Base-by-base conservation (phyloP, 2,888 invertebrate genomes). In the Dicyrtoma fusca region DNA sequence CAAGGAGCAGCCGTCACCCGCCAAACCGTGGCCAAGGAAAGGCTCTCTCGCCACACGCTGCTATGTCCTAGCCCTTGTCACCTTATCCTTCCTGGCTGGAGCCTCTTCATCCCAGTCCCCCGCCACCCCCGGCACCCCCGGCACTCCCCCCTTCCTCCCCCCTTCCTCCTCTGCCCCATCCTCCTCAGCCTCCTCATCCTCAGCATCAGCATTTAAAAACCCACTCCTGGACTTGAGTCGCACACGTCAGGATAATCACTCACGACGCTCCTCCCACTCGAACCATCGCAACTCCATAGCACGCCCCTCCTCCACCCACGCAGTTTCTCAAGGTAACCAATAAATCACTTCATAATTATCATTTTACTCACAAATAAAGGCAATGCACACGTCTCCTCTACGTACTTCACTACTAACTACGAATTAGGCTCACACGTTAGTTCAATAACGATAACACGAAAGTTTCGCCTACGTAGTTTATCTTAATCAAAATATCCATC, bases 231-330 rank as follows among this genome's bases (percentile, higher is more conserved):
- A 53, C 53, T 53, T 53, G 1, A 53, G 21, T 21, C 53, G 53
- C 53, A 21, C 53, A 21, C 53, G 19, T 19, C 53, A 53, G 3
- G 53, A 53, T 53, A 53, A 53, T 53, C 53, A 53, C 21, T 53
- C 53, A 3, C 53, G 10, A 17, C 53, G 19, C 53, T 53, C 8
- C 53, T 17, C 2, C 19, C 4, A 1, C 19, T 17, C 2, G 8
- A 10, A 17, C 49, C 14, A 10, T 19, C 53, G 17, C 2, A 53
- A 53, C 19, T 17, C 53, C 21, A 8, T 5, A 34, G 8, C 53
- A 53, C 53, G 10, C 53, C 19, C 21, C 2, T 17, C 53, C 53
- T 53, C 21, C 8, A 53, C 53, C 11, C 19, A 53, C 10, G 8
- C 34, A 34, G 3, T 34, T 34, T 34, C 34, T 34, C n/a, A 53